Conservation (phyloP, 2,888 invertebrate genomes). For the Agrilus mali region DNA sequence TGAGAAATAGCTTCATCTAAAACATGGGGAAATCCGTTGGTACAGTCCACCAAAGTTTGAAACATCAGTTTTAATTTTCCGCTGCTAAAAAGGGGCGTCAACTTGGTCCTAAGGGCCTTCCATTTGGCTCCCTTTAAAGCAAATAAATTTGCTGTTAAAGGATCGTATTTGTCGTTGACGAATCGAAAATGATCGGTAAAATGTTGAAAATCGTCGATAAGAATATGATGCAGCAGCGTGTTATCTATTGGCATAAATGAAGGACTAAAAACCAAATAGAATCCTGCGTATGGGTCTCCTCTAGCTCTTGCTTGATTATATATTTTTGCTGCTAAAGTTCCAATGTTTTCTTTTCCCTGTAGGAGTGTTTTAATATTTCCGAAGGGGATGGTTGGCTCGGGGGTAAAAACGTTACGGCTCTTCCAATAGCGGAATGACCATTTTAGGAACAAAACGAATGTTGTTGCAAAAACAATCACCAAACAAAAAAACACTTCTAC, state of each 20-base stretch:
- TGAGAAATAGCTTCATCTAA: slow-evolving; percentile 1
- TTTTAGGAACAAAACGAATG: slow-evolving; percentile 4
- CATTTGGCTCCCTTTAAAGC: slow-evolving; percentile 42
- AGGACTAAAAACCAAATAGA: slow-evolving; percentile 14
- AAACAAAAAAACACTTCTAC: background rate
- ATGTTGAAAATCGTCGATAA: slow-evolving; percentile 45
- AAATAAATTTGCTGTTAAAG: slow-evolving; percentile 43
- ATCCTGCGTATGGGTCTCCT: slow-evolving; percentile 6
- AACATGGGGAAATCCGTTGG: background rate
- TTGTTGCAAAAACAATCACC: background rate
- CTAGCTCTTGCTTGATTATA: no score
- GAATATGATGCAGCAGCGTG: slow-evolving; percentile 27
- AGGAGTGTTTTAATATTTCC: slow-evolving; percentile 12
- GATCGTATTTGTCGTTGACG: slow-evolving; percentile 42
- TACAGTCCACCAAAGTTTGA: slow-evolving; percentile 37
- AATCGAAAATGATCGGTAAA: slow-evolving; percentile 51
- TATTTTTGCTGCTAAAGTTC: no score
- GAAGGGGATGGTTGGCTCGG: slow-evolving; percentile 16
- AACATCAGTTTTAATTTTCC: slow-evolving; percentile 53
- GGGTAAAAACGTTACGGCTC: slow-evolving; percentile 5
- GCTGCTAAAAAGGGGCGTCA: slow-evolving; percentile 51
- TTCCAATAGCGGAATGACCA: slow-evolving; percentile 11
- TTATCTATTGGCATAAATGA: slow-evolving; percentile 16
- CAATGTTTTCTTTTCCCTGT: no score
- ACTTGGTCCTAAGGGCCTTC: slow-evolving; percentile 45